Conservation (phyloP, 2,888 invertebrate species). For the Lithophane socia region DNA sequence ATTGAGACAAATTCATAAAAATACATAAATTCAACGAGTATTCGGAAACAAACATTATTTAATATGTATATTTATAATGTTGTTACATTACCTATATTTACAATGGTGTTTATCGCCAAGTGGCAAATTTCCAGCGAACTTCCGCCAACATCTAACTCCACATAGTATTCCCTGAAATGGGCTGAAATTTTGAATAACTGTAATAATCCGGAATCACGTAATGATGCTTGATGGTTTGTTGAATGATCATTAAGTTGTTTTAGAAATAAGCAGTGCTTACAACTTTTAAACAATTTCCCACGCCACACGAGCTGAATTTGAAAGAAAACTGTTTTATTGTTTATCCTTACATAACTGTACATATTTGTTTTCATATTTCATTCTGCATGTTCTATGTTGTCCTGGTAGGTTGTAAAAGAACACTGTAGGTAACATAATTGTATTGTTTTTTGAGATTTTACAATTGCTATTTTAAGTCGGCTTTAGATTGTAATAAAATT, state of each 20-base stretch:
- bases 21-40: neutral
- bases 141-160: conserved; percentile 60
- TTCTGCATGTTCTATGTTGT: too few relatives aligned
- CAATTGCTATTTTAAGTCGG: conserved; percentile 4
- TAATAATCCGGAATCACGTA: neutral
- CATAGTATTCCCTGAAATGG: conserved; percentile 57
- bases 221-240: neutral
- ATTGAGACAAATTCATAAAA: neutral
- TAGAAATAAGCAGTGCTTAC: neutral
- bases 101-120: conserved; percentile 71
- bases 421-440: neutral
- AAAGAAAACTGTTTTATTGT: neutral
- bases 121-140: conserved; percentile 76
- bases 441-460: conserved; percentile 14
- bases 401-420: neutral
- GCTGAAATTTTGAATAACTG: conserved; percentile 45
- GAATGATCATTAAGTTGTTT: neutral
- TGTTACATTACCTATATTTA: conserved; percentile 54
- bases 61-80: conserved; percentile 43
- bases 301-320: neutral
- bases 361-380: neutral
- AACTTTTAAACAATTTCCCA: neutral
- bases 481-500: conserved; percentile 43
- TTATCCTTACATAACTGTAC: neutral
- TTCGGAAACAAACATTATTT: conserved; percentile 29